Evolutionary conservation across 2,888 invertebrate species (phyloP), one percentile per base, ranked within the genome.

Genomic region (Pelosia muscerda): DNA sequence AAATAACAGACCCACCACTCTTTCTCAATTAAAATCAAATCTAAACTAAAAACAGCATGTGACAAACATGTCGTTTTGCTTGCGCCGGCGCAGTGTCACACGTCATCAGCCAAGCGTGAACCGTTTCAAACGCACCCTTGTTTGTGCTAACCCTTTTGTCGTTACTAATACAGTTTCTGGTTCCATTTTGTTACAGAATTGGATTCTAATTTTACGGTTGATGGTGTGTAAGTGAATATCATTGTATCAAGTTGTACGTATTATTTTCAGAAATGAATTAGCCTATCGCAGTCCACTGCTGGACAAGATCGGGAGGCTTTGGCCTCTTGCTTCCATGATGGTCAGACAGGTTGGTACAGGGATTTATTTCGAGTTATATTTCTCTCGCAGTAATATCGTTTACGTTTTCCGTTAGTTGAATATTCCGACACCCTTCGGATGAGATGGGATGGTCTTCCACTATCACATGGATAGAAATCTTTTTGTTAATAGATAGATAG

Each of bases 71-170:
- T 79, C 74, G 70, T 78, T 80, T 81, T 76, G 71, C 65, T 62
- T 76, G 76, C 74, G 77, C 73, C 82, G 74, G 73, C 72, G 73
- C 76, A 70, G 28, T 60, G 78, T 81, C 75, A 76, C 81, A 75
- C 75, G 61, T 73, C 76, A 73, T 68, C 79, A 75, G 76, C 75
- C 87, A 87, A 85, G 83, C 88, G 85, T 83, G 71, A 76, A 81
- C 75, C 70, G 74, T 76, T 76, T 72, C 71, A 75, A 79, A 78
- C 76, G 77, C 80, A 82, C 84, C 82, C 84, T 81, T 85, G 81
- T 85, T 82, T 81, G 73, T 77, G 69, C 69, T 79, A 79, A 82
- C 82, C 78, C 75, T 82, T 74, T 75, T 73, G 71, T 71, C 66
- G 78, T 74, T 75, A 75, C 71, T 73, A 78, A 82, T 82, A 74